Conservation (phyloP, 2,113 vertebrate genomes). For the Pholis gunnellus region DNA sequence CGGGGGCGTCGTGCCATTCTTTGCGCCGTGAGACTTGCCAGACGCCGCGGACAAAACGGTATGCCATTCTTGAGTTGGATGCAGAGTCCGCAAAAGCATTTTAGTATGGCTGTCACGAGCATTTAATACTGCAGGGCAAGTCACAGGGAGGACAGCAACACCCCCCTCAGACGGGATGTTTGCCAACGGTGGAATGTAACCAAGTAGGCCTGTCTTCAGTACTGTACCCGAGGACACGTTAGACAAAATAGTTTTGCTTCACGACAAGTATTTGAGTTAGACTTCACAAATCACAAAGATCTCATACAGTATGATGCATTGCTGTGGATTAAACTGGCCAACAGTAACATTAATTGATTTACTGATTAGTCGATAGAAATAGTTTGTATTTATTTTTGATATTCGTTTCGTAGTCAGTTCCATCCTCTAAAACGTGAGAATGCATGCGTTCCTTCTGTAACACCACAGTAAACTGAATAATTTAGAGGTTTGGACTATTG, state of each 20-base stretch:
- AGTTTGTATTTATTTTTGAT: not conserved
- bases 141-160: not conserved
- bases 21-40: slow-evolving; percentile 37
- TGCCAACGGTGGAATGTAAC: not conserved
- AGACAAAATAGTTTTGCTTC: not conserved
- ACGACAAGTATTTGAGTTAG: not conserved
- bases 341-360: not conserved
- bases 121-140: not conserved
- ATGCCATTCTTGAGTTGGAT: slow-evolving; percentile 44
- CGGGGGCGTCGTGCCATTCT: slow-evolving; percentile 60
- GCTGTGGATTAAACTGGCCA: not conserved
- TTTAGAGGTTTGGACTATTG: not conserved
- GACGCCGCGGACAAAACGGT: slow-evolving; percentile 38
- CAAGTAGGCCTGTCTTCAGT: not conserved
- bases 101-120: slow-evolving; percentile 10
- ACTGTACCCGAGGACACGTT: not conserved
- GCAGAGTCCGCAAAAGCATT: slow-evolving; percentile 31
- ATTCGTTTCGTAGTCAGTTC: not conserved
- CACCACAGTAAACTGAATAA: not conserved
- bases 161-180: not conserved
- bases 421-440: not conserved
- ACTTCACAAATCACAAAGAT: not conserved
- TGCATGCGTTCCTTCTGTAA: not conserved
- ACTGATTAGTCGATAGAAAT: not conserved
- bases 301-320: not conserved